Evolutionary conservation across 2,888 invertebrate species (phyloP).

Genomic region (Dioctria linearis): DNA sequence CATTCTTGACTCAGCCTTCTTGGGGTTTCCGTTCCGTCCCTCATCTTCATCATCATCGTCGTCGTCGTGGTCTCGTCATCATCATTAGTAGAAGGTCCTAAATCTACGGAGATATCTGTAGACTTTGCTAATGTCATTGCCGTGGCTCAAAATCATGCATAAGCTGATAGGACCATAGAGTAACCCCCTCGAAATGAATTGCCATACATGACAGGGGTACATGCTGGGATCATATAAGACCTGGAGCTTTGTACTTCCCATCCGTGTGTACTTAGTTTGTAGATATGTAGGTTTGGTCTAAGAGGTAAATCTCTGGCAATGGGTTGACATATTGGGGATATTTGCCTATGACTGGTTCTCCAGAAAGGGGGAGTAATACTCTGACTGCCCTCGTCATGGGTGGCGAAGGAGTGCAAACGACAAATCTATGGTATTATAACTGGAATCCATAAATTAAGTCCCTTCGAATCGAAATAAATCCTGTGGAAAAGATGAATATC

Average conservation of each 20-base stretch:
- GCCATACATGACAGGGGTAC: constrained; percentile 45
- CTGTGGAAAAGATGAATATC: constrained; percentile 38
- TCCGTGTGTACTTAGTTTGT: neutral
- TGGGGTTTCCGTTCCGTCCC: constrained; percentile 3
- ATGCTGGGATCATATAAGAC: constrained; percentile 38
- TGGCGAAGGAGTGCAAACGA: constrained; percentile 49
- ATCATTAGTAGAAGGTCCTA: constrained; percentile 13
- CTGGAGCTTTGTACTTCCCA: constrained; percentile 43
- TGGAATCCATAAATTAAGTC: constrained; percentile 58
- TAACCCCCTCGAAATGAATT: constrained; percentile 27
- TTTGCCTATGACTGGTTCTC: constrained; percentile 48
- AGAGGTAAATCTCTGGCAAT: constrained; percentile 47
- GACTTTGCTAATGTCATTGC: constrained; percentile 42
- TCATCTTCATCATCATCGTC: neutral
- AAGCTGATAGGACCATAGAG: neutral
- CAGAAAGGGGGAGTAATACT: constrained; percentile 14
- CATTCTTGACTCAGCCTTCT: constrained; percentile 34
- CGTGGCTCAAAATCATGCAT: constrained; percentile 42
- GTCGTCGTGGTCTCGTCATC: no score
- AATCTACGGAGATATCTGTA: constrained; percentile 42
- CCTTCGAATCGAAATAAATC: constrained; percentile 37
- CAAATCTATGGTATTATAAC: constrained; percentile 59
- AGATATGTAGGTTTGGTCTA: constrained; percentile 8
- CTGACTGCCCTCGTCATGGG: neutral
- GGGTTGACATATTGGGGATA: constrained; percentile 49